Evolutionary conservation across 2,888 invertebrate species (phyloP).

Genomic region (Panzeria rudis): DNA sequence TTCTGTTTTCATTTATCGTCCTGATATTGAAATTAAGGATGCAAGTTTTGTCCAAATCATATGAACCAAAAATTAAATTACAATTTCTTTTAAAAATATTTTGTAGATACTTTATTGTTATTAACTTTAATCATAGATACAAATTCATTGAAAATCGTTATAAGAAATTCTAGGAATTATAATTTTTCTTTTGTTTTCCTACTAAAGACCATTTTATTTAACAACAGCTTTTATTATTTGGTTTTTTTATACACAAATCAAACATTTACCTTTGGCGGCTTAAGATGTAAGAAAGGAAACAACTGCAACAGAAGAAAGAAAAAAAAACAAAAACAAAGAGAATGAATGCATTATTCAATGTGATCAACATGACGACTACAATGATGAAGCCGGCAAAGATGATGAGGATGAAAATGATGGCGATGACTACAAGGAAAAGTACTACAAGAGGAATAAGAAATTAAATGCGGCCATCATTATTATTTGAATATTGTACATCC

Average conservation of each 20-base stretch:
- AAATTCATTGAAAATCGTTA: constrained; percentile 42
- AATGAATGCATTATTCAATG: constrained; percentile 73
- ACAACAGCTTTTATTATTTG: constrained; percentile 54
- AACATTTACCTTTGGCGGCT: constrained; percentile 70
- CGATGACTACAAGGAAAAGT: constrained; percentile 68
- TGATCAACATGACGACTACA: constrained; percentile 73
- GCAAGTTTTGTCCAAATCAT: too few relatives aligned
- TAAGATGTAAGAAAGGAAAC: constrained; percentile 65
- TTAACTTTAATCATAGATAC: constrained; percentile 48
- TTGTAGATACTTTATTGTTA: background rate
- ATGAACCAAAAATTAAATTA: too few relatives aligned
- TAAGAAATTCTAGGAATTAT: constrained; percentile 65
- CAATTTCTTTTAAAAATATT: background rate
- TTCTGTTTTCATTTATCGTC: too few relatives aligned
- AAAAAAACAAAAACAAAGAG: constrained; percentile 33
- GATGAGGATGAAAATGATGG: constrained; percentile 70
- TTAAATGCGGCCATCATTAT: constrained; percentile 68
- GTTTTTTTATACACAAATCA: constrained; percentile 52
- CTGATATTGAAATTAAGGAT: too few relatives aligned
- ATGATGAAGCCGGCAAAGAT: constrained; percentile 70
- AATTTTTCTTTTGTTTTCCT: constrained; percentile 61
- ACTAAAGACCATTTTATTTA: constrained; percentile 57
- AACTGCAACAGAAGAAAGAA: constrained; percentile 9
- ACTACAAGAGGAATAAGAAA: constrained; percentile 22
- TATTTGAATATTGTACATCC: constrained; percentile 67